Evolutionary conservation across 1,140 invertebrate species (phyloP).

Genomic region (Hesperophylax magnus): DNA sequence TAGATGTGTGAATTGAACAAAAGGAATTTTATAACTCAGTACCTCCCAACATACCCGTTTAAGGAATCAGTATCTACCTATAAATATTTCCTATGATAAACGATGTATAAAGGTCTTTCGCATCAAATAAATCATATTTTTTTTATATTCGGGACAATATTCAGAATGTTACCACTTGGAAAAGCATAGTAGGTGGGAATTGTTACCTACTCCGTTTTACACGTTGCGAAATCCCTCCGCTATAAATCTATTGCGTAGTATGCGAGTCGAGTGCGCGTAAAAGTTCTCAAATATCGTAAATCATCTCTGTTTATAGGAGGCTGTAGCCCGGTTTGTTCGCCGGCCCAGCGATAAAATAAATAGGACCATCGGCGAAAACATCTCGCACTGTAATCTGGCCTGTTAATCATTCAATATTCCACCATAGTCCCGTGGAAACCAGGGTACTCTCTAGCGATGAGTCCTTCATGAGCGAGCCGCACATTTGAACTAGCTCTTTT

Average conservation of each 20-base stretch:
- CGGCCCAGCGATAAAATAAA: conserved; percentile 36
- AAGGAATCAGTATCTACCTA: no score
- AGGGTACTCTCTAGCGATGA: no score
- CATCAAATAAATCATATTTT: conserved; percentile 33
- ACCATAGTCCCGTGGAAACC: background rate
- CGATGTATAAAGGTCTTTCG: no score
- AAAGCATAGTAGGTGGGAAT: background rate
- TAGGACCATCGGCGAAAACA: conserved; percentile 33
- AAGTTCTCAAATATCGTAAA: conserved; percentile 35
- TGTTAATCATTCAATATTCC: conserved; percentile 36
- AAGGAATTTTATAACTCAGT: no score
- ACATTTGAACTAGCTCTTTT: no score
- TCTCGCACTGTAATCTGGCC: conserved; percentile 16
- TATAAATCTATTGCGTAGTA: conserved; percentile 14
- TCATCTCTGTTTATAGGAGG: conserved; percentile 27
- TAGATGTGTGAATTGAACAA: no score
- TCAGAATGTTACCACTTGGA: background rate
- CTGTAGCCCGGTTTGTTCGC: conserved; percentile 15
- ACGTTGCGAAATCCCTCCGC: conserved; percentile 15
- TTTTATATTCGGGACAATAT: conserved; percentile 25
- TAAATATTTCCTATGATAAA: no score
- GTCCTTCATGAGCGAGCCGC: no score
- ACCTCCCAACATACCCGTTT: no score
- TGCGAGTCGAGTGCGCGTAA: conserved; percentile 32
- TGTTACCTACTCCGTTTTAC: conserved; percentile 16